Conservation (phyloP, 1,140 invertebrate species). For the Panagrolaimus sp. region DNA sequence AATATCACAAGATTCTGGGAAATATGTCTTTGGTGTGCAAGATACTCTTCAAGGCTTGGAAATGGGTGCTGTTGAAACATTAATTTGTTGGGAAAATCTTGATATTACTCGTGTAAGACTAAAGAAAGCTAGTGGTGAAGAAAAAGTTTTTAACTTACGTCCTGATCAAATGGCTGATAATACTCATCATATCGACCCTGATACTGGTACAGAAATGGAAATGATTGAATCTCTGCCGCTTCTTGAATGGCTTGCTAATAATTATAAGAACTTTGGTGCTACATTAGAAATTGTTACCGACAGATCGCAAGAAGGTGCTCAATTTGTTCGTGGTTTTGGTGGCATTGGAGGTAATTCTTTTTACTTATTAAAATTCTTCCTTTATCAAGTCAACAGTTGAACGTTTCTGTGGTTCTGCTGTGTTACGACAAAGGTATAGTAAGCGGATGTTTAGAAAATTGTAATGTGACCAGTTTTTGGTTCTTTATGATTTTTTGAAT, state of each 20-base stretch:
- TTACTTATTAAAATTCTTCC: not conserved
- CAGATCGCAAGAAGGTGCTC: slow-evolving; percentile 96
- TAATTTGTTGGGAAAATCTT: slow-evolving; percentile 99
- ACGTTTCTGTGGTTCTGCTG: slow-evolving; percentile 25
- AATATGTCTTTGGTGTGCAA: slow-evolving; percentile 98
- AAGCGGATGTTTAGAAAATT: not conserved
- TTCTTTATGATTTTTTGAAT: slow-evolving; percentile 5
- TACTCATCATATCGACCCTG: slow-evolving; percentile 26
- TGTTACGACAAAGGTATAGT: slow-evolving; percentile 9
- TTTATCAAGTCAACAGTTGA: slow-evolving; percentile 11
- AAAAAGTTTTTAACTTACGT: slow-evolving; percentile 49
- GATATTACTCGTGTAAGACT: slow-evolving; percentile 73
- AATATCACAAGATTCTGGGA: slow-evolving; percentile 76
- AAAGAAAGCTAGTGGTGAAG: slow-evolving; percentile 76
- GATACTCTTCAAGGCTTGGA: slow-evolving; percentile 93
- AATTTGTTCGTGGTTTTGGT: slow-evolving; percentile 97
- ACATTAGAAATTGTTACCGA: slow-evolving; percentile 99
- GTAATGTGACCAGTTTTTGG: slow-evolving; percentile 19
- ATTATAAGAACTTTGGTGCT: slow-evolving; percentile 97
- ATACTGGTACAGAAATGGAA: slow-evolving; percentile 96
- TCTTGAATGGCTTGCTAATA: slow-evolving; percentile 97
- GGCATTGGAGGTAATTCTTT: slow-evolving; percentile 82
- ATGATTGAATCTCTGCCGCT: slow-evolving; percentile 89
- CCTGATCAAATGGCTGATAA: slow-evolving; percentile 42
- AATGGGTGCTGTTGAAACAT: slow-evolving; percentile 91